Evolutionary conservation across 2,113 vertebrate species (phyloP).

Genomic region (Sinosuthora webbiana): DNA sequence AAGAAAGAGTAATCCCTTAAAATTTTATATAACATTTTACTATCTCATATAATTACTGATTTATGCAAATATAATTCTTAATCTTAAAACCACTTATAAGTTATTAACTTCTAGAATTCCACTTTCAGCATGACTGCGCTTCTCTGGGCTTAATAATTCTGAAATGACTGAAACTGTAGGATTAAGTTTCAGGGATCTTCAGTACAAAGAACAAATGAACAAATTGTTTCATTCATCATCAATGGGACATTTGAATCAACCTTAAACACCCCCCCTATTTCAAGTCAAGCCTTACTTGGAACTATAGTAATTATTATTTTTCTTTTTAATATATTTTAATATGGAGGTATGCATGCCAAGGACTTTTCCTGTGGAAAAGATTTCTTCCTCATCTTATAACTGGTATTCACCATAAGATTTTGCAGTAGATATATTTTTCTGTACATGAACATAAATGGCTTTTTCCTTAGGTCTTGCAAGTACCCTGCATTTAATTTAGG

Average conservation of each 20-base stretch:
- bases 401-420: not conserved
- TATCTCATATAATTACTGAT: not conserved
- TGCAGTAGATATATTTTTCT: not conserved
- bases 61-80: not conserved
- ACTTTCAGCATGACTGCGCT: not conserved
- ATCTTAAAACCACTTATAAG: not conserved
- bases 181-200: not conserved
- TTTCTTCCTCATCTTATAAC: not conserved
- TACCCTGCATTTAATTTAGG: not conserved
- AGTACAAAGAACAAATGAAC: not conserved
- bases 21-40: not conserved
- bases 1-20: not conserved
- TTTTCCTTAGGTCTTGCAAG: not conserved
- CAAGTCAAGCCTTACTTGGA: not conserved
- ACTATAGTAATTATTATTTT: not conserved
- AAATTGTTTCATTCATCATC: not conserved
- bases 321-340: not conserved
- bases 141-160: not conserved
- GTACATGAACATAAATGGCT: not conserved
- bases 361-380: not conserved
- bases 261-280: not conserved
- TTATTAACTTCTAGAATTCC: not conserved
- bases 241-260: not conserved
- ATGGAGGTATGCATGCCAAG: not conserved
- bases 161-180: not conserved